Evolutionary conservation across 2,888 invertebrate species (phyloP), one percentile per base, ranked within the genome.

Genomic region (Kuschelorhynchus macadamiae): DNA sequence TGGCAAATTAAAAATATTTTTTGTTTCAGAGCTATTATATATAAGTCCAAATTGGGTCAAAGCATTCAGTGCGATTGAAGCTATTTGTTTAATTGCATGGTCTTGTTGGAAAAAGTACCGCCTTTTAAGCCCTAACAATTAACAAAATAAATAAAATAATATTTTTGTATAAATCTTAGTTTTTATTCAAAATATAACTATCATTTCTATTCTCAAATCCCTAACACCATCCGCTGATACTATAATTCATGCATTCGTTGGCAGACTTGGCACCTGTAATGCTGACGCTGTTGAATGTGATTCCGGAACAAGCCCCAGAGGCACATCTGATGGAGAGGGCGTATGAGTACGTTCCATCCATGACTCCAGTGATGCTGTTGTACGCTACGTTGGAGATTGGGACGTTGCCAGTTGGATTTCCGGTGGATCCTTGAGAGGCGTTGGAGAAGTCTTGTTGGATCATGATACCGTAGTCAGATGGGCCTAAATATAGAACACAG

Each of bases 381-480:
- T 70, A 56, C 0, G 42, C 59, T 7, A 74, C 49, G 50, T 70
- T 68, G 1, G 55, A 67, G 32, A 74, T 72, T 1, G 72, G 72
- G 1, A 73, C 65, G 46, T 71, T 72, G 20, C 67, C 72, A 9
- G 52, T 67, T 2, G 70, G 66, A 20, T 57, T 36, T 1, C 71
- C 71, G 9, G 65, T 59, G 16, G 65, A 59, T 11, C 65, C 65
- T 52, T 65, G 65, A 5, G 20, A 11, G 2, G 32, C 16, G 44
- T 73, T 67, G 8, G 63, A 59, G 25, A 73, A 74, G 44, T 74
- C 72, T 36, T 72, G 69, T 57, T 73, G 72, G 25, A 74, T 56
- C 39, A 59, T 70, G n/a, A 71, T 57, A 16, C 70, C 74, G 33
- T 56, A 73, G 9, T 70, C 69, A 16, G 41, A 47, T 7, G 72